These are phyloP conservation scores for Coleophora flavipennella DNA, from an alignment of 2,888 invertebrate species.

Conservation along the genomic window DNA sequence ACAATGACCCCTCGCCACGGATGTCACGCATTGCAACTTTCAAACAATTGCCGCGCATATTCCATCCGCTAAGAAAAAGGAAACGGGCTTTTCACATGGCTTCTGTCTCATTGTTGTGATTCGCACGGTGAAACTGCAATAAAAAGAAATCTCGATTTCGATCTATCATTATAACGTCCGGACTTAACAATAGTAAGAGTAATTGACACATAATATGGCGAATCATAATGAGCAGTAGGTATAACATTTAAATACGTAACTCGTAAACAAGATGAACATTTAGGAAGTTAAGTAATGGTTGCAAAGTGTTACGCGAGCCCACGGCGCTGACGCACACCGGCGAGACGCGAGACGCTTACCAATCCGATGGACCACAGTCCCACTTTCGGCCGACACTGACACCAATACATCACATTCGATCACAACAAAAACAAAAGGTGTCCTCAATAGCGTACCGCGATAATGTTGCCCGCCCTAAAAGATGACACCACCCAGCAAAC, in stretches of 20 bases:
- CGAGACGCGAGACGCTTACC: conserved; percentile 39
- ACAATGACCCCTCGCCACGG: no score
- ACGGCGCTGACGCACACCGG: conserved; percentile 45
- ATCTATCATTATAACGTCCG: conserved; percentile 17
- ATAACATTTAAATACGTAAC: conserved; percentile 6
- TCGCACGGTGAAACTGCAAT: conserved; percentile 10
- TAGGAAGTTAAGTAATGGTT: conserved; percentile 47
- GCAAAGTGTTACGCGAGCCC: conserved; percentile 34
- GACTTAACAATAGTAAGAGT: conserved; percentile 23
- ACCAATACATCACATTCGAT: conserved; percentile 50
- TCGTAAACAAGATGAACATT: conserved; percentile 36
- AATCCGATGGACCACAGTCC: conserved; percentile 44
- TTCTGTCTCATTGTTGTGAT: conserved; percentile 14
- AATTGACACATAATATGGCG: conserved; percentile 25
- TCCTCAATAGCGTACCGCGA: conserved; percentile 17
- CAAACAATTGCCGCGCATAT: background rate
- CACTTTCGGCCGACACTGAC: conserved; percentile 58
- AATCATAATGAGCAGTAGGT: conserved; percentile 1
- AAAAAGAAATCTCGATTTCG: conserved; percentile 15
- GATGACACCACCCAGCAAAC: no score
- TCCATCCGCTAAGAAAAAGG: conserved; percentile 5
- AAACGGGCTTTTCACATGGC: conserved; percentile 14
- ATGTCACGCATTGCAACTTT: no score
- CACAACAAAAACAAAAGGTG: conserved; percentile 52
- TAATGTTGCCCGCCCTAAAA: no score